phyloP scores from a whole-genome alignment of 30 jellyfish, hydroid and myxozoan species.

The Rhopilema esculentum region DNA sequence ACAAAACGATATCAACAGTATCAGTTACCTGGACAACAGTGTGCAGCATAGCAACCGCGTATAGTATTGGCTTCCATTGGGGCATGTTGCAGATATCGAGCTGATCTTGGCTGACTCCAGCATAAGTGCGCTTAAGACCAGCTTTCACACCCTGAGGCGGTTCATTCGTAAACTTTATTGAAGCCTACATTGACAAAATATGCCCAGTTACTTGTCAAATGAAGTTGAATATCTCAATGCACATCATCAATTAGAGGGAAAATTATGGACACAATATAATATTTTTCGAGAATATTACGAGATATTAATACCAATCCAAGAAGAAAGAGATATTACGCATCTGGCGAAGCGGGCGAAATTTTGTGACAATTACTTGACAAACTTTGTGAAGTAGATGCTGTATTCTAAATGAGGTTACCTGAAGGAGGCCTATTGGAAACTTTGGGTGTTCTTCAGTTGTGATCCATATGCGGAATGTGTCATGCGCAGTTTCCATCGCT shows the following conservation, averaged over 20 bases:
- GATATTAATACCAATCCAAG: too few species aligned
- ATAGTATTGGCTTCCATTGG: conserved; percentile 95
- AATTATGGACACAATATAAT: too few species aligned
- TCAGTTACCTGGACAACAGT: conserved; percentile 88
- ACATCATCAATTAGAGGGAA: not conserved
- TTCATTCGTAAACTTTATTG: conserved; percentile 90
- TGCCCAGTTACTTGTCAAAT: not conserved
- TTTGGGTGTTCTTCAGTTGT: conserved; percentile 95
- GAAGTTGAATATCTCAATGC: not conserved
- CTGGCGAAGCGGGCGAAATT: too few species aligned
- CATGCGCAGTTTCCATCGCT: conserved; percentile 84
- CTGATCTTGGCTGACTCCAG: conserved; percentile 91
- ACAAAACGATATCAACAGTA: not conserved
- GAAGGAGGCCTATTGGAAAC: conserved; percentile 95
- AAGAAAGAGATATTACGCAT: too few species aligned
- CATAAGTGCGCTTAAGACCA: conserved; percentile 92
- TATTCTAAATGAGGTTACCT: too few species aligned
- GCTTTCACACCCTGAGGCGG: conserved; percentile 99
- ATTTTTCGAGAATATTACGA: too few species aligned
- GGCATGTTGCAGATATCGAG: conserved; percentile 87
- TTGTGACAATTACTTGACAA: too few species aligned
- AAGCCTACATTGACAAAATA: conserved; percentile 46
- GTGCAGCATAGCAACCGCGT: conserved; percentile 93
- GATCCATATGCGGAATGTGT: conserved; percentile 83
- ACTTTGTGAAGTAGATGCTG: too few species aligned